Percentiles rank a stretch among this genome's conserved stretches.
Evolutionary conservation across 1,140 invertebrate species (phyloP).

Genomic region (Orius insidiosus): DNA sequence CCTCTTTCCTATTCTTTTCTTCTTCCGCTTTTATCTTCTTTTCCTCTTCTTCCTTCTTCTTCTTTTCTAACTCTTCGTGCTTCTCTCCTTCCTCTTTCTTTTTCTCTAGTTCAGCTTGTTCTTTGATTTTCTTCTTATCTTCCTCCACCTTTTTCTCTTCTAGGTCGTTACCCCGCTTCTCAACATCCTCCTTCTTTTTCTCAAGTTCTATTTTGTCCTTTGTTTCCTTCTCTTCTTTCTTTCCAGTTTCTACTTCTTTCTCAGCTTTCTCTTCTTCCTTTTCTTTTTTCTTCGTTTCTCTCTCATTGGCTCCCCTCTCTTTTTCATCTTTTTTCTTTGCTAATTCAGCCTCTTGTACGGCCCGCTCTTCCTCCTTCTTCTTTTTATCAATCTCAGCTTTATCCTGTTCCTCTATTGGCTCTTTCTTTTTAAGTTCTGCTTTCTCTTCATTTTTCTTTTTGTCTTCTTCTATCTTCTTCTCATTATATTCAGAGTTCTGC

Average conservation of each 20-base stretch:
- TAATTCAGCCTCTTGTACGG: no score
- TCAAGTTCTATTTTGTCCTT: conserved; percentile 20
- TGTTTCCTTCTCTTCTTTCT: conserved; percentile 9
- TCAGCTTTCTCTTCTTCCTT: no score
- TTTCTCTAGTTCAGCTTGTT: conserved; percentile 10
- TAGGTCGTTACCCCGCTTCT: no score
- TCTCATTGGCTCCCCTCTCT: background rate
- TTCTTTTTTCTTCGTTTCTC: no score
- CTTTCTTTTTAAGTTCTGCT: conserved; percentile 7
- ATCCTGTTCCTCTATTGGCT: background rate
- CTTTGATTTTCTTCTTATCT: conserved; percentile 9
- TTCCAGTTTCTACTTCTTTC: no score
- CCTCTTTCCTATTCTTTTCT: conserved; percentile 19
- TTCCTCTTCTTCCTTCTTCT: conserved; percentile 14
- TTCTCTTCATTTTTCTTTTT: conserved; percentile 19
- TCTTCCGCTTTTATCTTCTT: conserved; percentile 16
- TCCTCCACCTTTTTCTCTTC: conserved; percentile 3
- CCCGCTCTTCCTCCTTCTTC: background rate
- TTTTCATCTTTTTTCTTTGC: no score
- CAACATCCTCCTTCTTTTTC: background rate
- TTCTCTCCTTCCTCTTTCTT: conserved; percentile 16
- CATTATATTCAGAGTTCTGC: conserved; percentile 10
- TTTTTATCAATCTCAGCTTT: background rate
- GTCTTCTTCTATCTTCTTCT: conserved; percentile 14
- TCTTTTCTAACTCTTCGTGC: conserved; percentile 12